A percentile compares a stretch with the other conserved stretches of the same genome.
phyloP scores from a whole-genome alignment of 2,888 invertebrate species.

The Xestia xanthographa region DNA sequence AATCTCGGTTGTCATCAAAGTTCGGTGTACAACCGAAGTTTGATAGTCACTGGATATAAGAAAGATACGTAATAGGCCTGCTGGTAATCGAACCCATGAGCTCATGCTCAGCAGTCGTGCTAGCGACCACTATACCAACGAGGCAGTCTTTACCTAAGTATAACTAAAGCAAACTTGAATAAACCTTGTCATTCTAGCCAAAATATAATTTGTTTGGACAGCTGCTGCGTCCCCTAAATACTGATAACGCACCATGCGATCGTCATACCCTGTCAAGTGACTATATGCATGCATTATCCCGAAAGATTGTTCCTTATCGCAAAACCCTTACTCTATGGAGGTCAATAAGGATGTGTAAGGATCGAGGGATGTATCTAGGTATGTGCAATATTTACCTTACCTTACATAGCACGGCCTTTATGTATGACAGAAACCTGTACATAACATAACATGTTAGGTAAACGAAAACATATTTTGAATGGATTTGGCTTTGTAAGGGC shows the following conservation, averaged over 20 bases:
- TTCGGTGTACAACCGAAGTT: too few species aligned
- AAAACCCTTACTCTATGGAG: conserved; percentile 29
- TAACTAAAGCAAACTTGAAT: background rate
- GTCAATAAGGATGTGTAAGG: conserved; percentile 12
- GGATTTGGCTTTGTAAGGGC: background rate
- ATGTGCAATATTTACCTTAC: background rate
- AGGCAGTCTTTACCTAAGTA: background rate
- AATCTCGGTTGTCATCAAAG: too few species aligned
- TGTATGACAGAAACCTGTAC: background rate
- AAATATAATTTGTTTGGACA: conserved; percentile 47
- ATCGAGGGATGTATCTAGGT: background rate
- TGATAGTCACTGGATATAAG: too few species aligned
- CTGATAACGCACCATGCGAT: conserved; percentile 38
- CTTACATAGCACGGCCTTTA: background rate
- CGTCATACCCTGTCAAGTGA: conserved; percentile 50
- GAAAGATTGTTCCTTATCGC: conserved; percentile 47
- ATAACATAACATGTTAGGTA: background rate
- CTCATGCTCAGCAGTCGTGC: too few species aligned
- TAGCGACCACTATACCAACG: too few species aligned
- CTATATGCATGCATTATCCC: conserved; percentile 60
- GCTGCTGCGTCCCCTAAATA: conserved; percentile 38
- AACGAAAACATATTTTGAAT: background rate
- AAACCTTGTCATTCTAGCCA: background rate
- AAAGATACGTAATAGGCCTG: too few species aligned
- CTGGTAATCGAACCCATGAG: too few species aligned